Percentiles rank a stretch among this genome's conserved stretches.
Conservation (phyloP, 2,888 invertebrate species). For the Endotricha flammealis region DNA sequence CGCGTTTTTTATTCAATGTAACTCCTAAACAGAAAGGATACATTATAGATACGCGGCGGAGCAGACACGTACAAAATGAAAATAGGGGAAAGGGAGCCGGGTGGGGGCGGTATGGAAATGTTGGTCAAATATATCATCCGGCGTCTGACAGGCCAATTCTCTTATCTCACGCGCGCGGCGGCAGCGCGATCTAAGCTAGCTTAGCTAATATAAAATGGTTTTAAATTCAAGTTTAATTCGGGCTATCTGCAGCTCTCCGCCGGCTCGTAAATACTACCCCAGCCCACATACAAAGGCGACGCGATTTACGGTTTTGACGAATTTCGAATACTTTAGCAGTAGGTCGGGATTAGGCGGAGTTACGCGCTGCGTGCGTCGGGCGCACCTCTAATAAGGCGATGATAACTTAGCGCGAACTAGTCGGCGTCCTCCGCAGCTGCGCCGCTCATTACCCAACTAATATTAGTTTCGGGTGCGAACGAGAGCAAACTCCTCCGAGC, state of each 20-base stretch:
- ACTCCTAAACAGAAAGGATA: slow-evolving; percentile 68
- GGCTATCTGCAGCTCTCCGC: slow-evolving; percentile 68
- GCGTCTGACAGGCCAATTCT: slow-evolving; percentile 93
- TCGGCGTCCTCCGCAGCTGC: slow-evolving; percentile 25
- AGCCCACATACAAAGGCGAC: slow-evolving; percentile 61
- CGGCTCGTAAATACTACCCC: slow-evolving; percentile 60
- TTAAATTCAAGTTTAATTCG: slow-evolving; percentile 78
- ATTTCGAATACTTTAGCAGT: slow-evolving; percentile 67
- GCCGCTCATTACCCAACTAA: slow-evolving; percentile 18
- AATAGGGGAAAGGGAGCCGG: slow-evolving; percentile 62
- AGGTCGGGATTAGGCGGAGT: slow-evolving; percentile 47
- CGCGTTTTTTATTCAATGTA: slow-evolving; percentile 67
- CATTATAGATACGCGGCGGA: slow-evolving; percentile 70
- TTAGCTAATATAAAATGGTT: slow-evolving; percentile 79
- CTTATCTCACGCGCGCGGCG: slow-evolving; percentile 84
- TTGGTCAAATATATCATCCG: slow-evolving; percentile 94
- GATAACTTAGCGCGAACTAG: slow-evolving; percentile 41
- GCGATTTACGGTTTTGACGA: slow-evolving; percentile 75
- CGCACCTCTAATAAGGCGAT: slow-evolving; percentile 49
- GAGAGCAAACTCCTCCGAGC: neutral
- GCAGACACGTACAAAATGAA: slow-evolving; percentile 78
- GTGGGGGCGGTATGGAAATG: slow-evolving; percentile 85
- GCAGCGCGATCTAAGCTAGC: slow-evolving; percentile 77
- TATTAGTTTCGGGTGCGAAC: slow-evolving; percentile 17
- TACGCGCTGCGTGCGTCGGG: slow-evolving; percentile 36